Evolutionary conservation across 2,888 invertebrate genomes (phyloP).

Genomic region (Phymatocera aterrima): DNA sequence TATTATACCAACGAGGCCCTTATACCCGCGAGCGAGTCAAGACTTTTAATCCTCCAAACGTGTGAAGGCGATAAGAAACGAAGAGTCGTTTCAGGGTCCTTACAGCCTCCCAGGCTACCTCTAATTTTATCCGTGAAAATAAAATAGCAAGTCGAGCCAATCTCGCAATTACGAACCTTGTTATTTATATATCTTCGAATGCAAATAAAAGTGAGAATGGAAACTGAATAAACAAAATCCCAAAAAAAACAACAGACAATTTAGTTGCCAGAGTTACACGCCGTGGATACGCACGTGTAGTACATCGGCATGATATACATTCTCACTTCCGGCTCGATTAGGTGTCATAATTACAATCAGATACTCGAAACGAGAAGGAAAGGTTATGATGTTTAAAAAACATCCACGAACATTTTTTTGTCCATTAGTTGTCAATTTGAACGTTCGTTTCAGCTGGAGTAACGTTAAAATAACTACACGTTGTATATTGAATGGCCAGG

Average conservation of each 20-base stretch:
- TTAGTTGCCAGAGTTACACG: neutral
- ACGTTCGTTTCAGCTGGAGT: no score
- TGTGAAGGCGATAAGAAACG: slow-evolving; percentile 43
- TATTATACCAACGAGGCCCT: slow-evolving; percentile 39
- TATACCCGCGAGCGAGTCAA: slow-evolving; percentile 31
- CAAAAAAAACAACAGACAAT: neutral
- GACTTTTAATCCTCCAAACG: slow-evolving; percentile 42
- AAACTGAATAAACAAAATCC: neutral
- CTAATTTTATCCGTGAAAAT: slow-evolving; percentile 20
- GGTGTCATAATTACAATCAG: neutral
- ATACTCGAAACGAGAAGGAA: neutral
- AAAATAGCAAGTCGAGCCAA: slow-evolving; percentile 11
- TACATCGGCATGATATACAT: neutral
- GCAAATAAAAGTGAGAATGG: neutral
- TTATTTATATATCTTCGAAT: neutral
- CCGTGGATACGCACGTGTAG: neutral
- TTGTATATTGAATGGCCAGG: no score
- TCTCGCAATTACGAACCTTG: neutral
- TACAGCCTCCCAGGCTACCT: slow-evolving; percentile 3
- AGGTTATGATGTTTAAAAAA: neutral
- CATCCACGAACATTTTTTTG: no score
- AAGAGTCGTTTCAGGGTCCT: slow-evolving; percentile 21
- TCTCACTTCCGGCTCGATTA: neutral
- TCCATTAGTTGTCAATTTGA: no score
- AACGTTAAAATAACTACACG: no score